Evolutionary conservation across 2,888 invertebrate genomes (phyloP), one percentile per base, ranked within the genome.

Genomic region (Hirtodrosophila trivittata): DNA sequence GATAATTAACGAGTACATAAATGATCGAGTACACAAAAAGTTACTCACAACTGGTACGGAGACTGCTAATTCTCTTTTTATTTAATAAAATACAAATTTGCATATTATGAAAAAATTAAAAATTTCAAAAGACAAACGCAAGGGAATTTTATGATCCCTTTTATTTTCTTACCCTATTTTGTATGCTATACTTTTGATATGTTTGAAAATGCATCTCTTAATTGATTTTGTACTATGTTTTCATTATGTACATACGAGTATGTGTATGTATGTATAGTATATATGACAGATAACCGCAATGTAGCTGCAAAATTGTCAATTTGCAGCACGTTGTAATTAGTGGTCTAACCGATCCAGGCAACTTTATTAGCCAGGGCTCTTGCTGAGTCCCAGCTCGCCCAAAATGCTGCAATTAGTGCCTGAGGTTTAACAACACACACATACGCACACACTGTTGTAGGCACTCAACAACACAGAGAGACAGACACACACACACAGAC

Each of bases 341-440:
- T 71, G 70, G 75, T 71, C 32, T 43, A 26, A 21, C 51, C 47
- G 37, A 50, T 37, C 49, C 52, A 26, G 51, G 47, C 57, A 71
- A 63, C 74, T 62, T 68, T 71, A 67, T 74, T 71, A 63, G 74
- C 68, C 74, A 18, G 49, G 1, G 9, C 28, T 46, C 32, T 16
- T 28, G n/a, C 16, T 38, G 10, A 41, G 10, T 50, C 18, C 32
- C 35, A 43, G 46, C 50, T 46, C 46, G 47, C 51, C 68, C 35
- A 71, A 74, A 71, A 71, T 74, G 63, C 63, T 51, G 75, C 81
- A 82, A 86, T 86, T 86, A 82, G 85, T 68, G 72, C 75, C 72
- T 69, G 80, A 86, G 80, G 86, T 78, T 68, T 65, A 72, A 74
- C 63, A 50, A 56, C 66, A 67, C 74, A 73, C 49, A 59, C 55